A percentile compares a stretch with the other conserved stretches of the same genome.
Conservation (phyloP, 2,113 vertebrate species). For the Aplodontia rufa region DNA sequence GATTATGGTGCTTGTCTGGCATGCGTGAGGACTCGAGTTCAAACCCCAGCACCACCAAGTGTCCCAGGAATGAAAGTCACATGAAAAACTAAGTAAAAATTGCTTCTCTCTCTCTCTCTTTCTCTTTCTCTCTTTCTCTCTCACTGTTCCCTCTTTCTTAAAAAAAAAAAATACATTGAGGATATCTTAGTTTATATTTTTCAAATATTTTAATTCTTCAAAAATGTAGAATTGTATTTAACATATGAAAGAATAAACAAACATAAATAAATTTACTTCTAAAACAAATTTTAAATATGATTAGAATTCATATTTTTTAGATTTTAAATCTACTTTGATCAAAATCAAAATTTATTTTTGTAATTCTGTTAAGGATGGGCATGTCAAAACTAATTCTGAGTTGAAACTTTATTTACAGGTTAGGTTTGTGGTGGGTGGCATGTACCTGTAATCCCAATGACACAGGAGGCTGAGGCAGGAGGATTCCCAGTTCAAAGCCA, state of each 20-base stretch:
- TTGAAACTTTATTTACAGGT: neutral
- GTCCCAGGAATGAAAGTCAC: too few species aligned
- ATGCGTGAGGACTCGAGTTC: too few species aligned
- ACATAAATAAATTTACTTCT: neutral
- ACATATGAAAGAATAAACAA: neutral
- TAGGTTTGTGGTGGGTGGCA: too few species aligned
- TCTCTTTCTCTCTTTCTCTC: too few species aligned
- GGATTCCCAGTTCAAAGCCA: too few species aligned
- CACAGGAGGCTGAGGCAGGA: too few species aligned
- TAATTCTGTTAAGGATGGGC: neutral
- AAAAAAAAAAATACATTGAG: neutral
- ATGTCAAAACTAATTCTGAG: neutral
- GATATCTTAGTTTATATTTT: neutral
- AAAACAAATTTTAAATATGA: neutral
- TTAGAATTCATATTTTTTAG: neutral
- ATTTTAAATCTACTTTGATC: neutral
- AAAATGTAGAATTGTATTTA: neutral
- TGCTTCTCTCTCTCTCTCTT: too few species aligned
- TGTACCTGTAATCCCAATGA: too few species aligned
- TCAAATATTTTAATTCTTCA: neutral
- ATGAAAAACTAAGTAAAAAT: too few species aligned
- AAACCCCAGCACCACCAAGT: too few species aligned
- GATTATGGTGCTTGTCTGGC: too few species aligned
- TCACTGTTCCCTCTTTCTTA: too few species aligned
- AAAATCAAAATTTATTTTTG: neutral